Percentiles rank a stretch among this genome's conserved stretches.
Evolutionary conservation across 2,888 invertebrate species (phyloP).

Genomic region (Andrena dorsata): DNA sequence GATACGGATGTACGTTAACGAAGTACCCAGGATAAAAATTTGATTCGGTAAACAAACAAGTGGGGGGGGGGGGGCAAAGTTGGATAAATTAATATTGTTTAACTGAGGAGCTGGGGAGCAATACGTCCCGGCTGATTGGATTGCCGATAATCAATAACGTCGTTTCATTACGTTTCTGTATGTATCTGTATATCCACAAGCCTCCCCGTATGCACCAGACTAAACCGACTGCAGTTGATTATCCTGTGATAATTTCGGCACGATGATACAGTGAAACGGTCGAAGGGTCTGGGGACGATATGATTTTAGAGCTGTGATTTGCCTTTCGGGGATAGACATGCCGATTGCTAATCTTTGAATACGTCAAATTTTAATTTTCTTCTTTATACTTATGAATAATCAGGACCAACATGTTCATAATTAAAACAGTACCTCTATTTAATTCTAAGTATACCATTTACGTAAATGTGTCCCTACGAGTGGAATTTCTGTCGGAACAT

Average conservation of each 20-base stretch:
- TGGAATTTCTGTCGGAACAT: not conserved
- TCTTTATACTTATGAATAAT: not conserved
- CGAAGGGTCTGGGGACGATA: not conserved
- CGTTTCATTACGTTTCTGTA: conserved; percentile 40
- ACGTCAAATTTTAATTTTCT: too few relatives aligned
- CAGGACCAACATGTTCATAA: too few relatives aligned
- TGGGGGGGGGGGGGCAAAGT: not conserved
- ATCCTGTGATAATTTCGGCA: conserved; percentile 37
- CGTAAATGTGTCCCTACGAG: not conserved
- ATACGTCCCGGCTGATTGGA: conserved; percentile 36
- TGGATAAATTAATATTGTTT: conserved; percentile 41
- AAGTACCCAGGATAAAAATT: not conserved
- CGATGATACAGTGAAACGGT: not conserved
- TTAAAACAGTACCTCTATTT: too few relatives aligned
- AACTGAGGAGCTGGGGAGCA: conserved; percentile 25
- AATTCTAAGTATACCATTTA: not conserved
- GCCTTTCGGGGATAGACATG: not conserved
- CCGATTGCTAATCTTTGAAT: not conserved
- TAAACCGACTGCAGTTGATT: conserved; percentile 30
- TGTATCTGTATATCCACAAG: conserved; percentile 12
- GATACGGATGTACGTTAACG: not conserved
- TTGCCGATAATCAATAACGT: conserved; percentile 52
- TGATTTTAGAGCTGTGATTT: not conserved
- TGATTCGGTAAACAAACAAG: not conserved
- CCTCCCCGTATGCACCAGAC: conserved; percentile 18